phyloP scores from a whole-genome alignment of 2,113 vertebrate species.

The Cyprinus carpio region DNA sequence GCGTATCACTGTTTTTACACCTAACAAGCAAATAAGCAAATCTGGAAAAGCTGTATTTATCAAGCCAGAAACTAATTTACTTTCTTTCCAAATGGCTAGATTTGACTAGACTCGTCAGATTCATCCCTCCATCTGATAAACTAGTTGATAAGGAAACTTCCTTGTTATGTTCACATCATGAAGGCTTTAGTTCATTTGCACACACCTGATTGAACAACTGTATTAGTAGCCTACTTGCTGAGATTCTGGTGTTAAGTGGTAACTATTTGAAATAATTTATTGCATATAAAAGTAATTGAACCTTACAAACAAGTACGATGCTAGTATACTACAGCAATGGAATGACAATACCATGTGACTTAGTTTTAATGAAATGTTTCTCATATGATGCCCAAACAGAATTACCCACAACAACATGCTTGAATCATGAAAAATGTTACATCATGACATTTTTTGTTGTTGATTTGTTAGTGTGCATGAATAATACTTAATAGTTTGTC shows the following conservation, averaged over 20 bases:
- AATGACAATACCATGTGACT: neutral
- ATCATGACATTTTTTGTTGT: neutral
- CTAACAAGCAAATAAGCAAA: neutral
- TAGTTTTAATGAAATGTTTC: neutral
- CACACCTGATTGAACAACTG: neutral
- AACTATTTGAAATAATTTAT: neutral
- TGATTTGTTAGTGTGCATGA: neutral
- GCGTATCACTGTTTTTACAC: neutral
- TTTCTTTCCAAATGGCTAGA: neutral
- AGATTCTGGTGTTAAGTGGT: neutral
- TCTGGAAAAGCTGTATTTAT: neutral
- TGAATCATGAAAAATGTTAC: neutral
- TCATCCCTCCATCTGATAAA: neutral
- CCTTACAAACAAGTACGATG: neutral
- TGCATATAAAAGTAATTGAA: neutral
- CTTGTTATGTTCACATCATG: neutral
- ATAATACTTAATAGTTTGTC: neutral
- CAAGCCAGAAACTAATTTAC: neutral
- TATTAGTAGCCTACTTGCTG: neutral
- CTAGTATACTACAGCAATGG: neutral
- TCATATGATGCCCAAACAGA: neutral
- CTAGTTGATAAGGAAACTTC: neutral
- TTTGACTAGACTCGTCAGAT: neutral
- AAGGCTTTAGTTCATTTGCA: neutral
- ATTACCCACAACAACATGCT: neutral